These are phyloP conservation scores for Hedya salicella DNA, from an alignment of 2,888 invertebrate genomes.

Conservation along the genomic window DNA sequence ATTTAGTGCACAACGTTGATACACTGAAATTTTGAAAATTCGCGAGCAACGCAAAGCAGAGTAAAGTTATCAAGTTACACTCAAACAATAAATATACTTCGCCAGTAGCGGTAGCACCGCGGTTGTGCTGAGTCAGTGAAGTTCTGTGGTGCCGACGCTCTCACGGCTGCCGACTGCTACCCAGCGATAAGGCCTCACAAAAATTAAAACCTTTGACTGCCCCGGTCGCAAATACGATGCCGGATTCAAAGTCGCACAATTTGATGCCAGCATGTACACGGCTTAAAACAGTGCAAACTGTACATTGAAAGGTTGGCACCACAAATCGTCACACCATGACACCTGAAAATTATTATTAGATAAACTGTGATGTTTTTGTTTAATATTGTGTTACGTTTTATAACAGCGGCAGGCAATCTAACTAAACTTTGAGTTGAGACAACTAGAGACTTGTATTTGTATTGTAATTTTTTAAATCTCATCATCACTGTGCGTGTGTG, in stretches of 20 bases:
- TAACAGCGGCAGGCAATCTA: too few relatives aligned
- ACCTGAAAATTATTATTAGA: too few relatives aligned
- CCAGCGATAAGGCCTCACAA: conserved; percentile 12
- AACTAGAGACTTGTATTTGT: too few relatives aligned
- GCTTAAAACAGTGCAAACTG: too few relatives aligned
- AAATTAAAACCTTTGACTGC: conserved; percentile 1
- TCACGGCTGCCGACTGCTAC: conserved; percentile 55
- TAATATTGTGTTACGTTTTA: too few relatives aligned
- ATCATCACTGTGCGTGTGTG: too few relatives aligned
- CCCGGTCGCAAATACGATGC: conserved; percentile 1
- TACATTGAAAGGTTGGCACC: conserved; percentile 8
- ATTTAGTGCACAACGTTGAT: neutral
- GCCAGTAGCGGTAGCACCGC: conserved; percentile 54
- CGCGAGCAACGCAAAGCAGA: conserved; percentile 38
- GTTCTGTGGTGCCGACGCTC: conserved; percentile 69
- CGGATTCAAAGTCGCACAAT: neutral
- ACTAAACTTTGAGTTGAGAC: too few relatives aligned
- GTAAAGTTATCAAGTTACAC: conserved; percentile 14
- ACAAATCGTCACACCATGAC: neutral
- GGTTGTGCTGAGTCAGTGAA: conserved; percentile 71
- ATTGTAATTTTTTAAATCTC: too few relatives aligned
- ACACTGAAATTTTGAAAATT: conserved; percentile 29
- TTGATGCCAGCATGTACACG: too few relatives aligned
- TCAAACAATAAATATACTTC: conserved; percentile 36
- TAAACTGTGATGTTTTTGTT: neutral